Evolutionary conservation across 2,797 vertebrate species (phyloP), one percentile per base, ranked within the genome.

Genomic region (Enteromius thamalakanensis): DNA sequence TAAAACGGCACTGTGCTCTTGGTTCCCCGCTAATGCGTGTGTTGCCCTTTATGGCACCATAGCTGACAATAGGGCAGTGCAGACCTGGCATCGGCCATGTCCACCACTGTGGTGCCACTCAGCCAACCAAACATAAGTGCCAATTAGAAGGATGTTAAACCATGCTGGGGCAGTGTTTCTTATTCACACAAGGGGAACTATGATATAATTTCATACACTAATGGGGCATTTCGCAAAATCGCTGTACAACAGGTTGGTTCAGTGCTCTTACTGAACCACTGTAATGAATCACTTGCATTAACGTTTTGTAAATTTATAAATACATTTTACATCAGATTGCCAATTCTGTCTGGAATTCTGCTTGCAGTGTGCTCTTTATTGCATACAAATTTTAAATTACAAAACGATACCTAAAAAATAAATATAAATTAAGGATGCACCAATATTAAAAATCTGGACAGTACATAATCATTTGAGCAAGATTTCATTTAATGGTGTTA

Each of bases 121-220:
- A 89, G 86, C 84, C 87, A 88, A 90, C 82, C 89, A 87, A 76
- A 91, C 75, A 84, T 79, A 89, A 92, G 89, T 21, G 84, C 72
- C 89, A 90, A 89, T 87, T 68, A 84, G 78, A 67, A 74, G 62
- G 47, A 76, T 81, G 26, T 10, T 80, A 67, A 65, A 62, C 60
- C 74, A 55, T 71, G 68, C 40, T n/a, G 26, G 26, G 74, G 65
- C 76, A 65, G 83, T 21, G 67, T 75, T 82, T 65, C 71, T 87
- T 65, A 67, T 86, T 79, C 47, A 60, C 58, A n/a, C 40, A n/a
- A 64, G 76, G 70, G n/a, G n/a, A 80, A 47, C 15, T 21, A 68
- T 34, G 26, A 42, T 65, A 53, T 32, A 11, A 60, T 76, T 67
- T 67, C 40, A 86, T 51, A 71, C 3, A 34, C 70, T 49, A 29